A percentile compares a stretch with the other conserved stretches of the same genome.
These are phyloP conservation scores for Cacatua alba DNA, from an alignment of 2,113 vertebrate genomes.

Conservation along the genomic window DNA sequence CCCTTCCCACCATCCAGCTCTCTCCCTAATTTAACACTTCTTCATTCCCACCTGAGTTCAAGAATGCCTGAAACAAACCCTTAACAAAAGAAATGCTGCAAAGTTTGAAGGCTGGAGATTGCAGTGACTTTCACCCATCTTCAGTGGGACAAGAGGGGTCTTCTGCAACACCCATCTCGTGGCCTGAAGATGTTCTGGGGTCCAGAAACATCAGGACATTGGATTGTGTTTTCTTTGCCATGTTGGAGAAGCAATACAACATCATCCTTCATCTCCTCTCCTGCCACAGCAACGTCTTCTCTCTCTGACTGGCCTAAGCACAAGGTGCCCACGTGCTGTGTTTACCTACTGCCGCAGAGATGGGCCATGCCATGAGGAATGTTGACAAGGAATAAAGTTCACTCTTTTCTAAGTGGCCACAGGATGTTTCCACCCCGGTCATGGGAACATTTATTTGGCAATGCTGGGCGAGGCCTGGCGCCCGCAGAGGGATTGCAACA, in stretches of 20 bases:
- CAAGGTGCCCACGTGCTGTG: neutral
- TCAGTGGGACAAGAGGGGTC: neutral
- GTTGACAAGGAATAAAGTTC: conserved; percentile 63
- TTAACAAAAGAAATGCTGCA: rapidly evolving
- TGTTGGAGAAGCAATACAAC: neutral
- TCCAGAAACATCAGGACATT: neutral
- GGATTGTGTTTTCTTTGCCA: neutral
- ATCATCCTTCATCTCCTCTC: neutral
- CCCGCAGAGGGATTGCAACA: conserved; percentile 30
- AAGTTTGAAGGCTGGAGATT: neutral
- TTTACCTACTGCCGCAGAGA: neutral
- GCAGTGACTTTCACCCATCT: neutral
- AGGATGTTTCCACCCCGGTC: conserved; percentile 56
- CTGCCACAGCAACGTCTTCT: neutral
- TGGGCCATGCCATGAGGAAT: neutral
- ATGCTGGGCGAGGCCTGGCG: conserved; percentile 28
- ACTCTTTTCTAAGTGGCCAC: conserved; percentile 36
- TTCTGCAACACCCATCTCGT: neutral
- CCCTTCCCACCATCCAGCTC: neutral
- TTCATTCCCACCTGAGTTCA: neutral
- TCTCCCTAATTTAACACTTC: neutral
- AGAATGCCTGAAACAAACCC: neutral
- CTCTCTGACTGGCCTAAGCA: neutral
- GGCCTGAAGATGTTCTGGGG: neutral
- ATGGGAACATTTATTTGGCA: conserved; percentile 27